phyloP scores from a whole-genome alignment of 2,113 vertebrate species.

The Brachionichthys hirsutus region DNA sequence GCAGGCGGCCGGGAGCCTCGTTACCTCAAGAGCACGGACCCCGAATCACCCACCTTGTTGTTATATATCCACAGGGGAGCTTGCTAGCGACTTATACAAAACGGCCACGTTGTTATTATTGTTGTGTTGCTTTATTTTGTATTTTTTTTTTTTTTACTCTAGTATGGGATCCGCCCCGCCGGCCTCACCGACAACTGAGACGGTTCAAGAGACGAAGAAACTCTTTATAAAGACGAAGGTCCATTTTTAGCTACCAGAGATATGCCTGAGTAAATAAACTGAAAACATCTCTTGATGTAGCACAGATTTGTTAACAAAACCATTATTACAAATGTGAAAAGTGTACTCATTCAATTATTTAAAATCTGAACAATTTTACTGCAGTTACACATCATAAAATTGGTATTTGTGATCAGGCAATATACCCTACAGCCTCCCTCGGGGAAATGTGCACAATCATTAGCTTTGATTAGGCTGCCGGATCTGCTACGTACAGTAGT shows the following conservation, averaged over 20 bases:
- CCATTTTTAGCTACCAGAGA: constrained; percentile 48
- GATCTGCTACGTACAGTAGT: constrained; percentile 10
- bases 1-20: constrained; percentile 24
- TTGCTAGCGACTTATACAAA: constrained; percentile 51
- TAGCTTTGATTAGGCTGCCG: constrained; percentile 59
- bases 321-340: accelerated
- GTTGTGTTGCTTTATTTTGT: constrained; percentile 75
- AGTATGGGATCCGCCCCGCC: constrained; percentile 81
- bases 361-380: accelerated
- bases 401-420: constrained; percentile 50
- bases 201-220: constrained; percentile 61
- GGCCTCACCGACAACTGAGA: constrained; percentile 85
- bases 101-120: constrained; percentile 61
- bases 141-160: constrained; percentile 61
- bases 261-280: constrained; percentile 45
- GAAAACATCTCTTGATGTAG: accelerated
- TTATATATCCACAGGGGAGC: constrained; percentile 72
- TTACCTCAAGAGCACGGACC: constrained; percentile 1
- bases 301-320: accelerated
- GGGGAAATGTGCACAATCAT: constrained; percentile 72
- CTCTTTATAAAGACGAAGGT: constrained; percentile 76
- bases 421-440: constrained; percentile 1
- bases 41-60: constrained; percentile 70
- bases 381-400: background rate
- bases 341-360: accelerated